Evolutionary conservation across 2,888 invertebrate species (phyloP).

Genomic region (Lycocerus yunnanus): DNA sequence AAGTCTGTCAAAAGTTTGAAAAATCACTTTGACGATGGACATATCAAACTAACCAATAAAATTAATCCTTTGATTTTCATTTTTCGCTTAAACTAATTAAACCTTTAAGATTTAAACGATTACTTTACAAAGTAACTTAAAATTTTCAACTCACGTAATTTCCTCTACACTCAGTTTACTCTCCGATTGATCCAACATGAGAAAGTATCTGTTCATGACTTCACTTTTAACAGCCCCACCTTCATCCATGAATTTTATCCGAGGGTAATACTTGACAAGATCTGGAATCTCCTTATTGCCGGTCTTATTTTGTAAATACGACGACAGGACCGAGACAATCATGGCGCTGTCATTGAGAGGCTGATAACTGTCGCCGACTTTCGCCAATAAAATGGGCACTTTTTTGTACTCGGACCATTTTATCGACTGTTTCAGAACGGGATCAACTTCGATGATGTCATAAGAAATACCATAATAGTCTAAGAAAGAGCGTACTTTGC

Average conservation of each 20-base stretch:
- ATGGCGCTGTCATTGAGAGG: conserved; percentile 93
- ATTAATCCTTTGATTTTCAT: too few species aligned
- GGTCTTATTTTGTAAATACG: conserved; percentile 68
- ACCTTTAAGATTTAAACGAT: too few species aligned
- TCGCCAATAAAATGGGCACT: conserved; percentile 87
- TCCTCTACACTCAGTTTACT: conserved; percentile 59
- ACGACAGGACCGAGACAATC: conserved; percentile 86
- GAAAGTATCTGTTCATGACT: conserved; percentile 85
- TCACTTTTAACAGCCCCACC: conserved; percentile 71
- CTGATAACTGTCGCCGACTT: conserved; percentile 74
- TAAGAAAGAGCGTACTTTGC: conserved; percentile 88
- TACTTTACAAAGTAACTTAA: too few species aligned
- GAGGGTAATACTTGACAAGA: conserved; percentile 78
- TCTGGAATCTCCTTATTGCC: conserved; percentile 64
- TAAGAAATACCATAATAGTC: conserved; percentile 94
- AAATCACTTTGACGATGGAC: too few species aligned
- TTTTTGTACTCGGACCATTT: conserved; percentile 95
- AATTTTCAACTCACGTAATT: conserved; percentile 60
- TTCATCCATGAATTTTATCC: conserved; percentile 69
- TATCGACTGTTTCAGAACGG: conserved; percentile 87
- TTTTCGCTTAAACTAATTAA: too few species aligned
- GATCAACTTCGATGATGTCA: conserved; percentile 96
- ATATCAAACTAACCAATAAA: too few species aligned
- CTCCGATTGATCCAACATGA: conserved; percentile 74
- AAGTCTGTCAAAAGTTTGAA: too few species aligned